These are phyloP conservation scores for Kryptopterus vitreolus DNA, from an alignment of 2,797 vertebrate genomes.

Conservation along the genomic window DNA sequence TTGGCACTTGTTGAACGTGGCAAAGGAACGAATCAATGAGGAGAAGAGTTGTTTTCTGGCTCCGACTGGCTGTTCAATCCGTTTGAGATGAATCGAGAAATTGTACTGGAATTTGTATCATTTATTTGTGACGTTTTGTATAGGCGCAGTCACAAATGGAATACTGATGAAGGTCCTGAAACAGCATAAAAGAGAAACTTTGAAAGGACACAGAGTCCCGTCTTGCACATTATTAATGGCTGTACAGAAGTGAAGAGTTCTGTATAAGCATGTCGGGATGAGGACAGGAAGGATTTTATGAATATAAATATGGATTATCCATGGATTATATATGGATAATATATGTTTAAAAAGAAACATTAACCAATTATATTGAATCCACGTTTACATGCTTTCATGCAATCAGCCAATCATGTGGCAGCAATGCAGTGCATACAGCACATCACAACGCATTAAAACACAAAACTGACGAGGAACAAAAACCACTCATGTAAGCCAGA, in stretches of 20 bases:
- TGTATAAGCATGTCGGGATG: neutral
- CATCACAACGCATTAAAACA: no score
- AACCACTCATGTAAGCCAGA: neutral
- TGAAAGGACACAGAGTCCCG: neutral
- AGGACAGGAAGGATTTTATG: neutral
- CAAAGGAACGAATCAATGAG: neutral
- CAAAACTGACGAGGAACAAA: no score
- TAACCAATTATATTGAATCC: no score
- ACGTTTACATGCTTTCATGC: no score
- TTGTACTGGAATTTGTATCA: no score
- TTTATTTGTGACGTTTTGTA: no score
- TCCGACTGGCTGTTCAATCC: neutral
- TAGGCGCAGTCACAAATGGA: neutral
- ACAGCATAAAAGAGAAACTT: neutral
- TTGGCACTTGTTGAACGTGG: neutral
- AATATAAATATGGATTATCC: no score
- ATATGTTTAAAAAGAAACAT: no score
- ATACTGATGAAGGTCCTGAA: neutral
- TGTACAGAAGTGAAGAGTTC: neutral
- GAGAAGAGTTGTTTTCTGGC: neutral
- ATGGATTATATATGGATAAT: no score
- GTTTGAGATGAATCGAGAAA: neutral
- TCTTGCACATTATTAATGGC: neutral
- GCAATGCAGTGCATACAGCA: no score
- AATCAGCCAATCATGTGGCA: no score